phyloP scores from a whole-genome alignment of 2,113 vertebrate genomes.

The Mesitornis unicolor region DNA sequence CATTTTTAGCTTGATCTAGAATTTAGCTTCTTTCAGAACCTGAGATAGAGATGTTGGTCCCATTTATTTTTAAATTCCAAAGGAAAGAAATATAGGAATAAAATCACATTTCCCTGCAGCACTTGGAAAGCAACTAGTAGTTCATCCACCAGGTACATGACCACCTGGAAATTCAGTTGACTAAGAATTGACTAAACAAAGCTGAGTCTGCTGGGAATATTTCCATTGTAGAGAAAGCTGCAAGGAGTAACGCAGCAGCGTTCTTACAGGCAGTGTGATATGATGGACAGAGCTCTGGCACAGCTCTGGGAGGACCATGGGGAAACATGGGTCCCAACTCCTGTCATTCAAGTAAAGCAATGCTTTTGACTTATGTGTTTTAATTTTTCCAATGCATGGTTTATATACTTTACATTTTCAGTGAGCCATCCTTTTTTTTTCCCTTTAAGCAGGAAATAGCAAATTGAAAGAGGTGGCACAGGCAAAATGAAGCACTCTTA shows the following conservation, averaged over 20 bases:
- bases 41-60: not conserved
- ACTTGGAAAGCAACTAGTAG: not conserved
- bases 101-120: not conserved
- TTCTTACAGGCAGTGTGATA: not conserved
- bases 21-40: not conserved
- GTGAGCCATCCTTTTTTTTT: not conserved
- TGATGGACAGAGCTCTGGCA: not conserved
- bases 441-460: not conserved
- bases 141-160: not conserved
- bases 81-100: not conserved
- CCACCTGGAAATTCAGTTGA: not conserved
- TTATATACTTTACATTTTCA: not conserved
- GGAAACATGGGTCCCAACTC: not conserved
- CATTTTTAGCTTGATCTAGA: not conserved
- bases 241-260: not conserved
- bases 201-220: not conserved
- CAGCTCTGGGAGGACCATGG: not conserved
- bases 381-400: not conserved
- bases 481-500: not conserved
- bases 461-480: not conserved
- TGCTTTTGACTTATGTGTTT: not conserved
- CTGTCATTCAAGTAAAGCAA: not conserved
- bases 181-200: constrained; percentile 4
- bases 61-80: constrained; percentile 22
- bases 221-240: not conserved